phyloP scores from a whole-genome alignment of 2,113 vertebrate genomes.

The Caranx ignobilis region DNA sequence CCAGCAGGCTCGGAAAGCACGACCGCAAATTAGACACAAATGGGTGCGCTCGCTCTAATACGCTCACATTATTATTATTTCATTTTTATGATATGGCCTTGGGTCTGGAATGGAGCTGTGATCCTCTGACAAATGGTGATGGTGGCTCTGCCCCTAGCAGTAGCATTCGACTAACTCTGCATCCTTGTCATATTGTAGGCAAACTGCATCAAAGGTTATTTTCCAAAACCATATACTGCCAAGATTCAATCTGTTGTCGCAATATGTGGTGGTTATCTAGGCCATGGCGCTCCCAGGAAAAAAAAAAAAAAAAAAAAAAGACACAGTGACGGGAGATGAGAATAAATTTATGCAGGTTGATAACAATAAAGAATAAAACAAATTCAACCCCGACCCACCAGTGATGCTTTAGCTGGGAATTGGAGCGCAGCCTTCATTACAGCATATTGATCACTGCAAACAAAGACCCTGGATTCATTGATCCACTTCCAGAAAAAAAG shows the following conservation, averaged over 20 bases:
- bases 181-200: conserved; percentile 42
- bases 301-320: conserved; percentile 34
- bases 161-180: conserved; percentile 1
- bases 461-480: conserved; percentile 87
- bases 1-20: conserved; percentile 53
- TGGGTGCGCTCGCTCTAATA: conserved; percentile 55
- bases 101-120: conserved; percentile 23
- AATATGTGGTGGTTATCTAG: conserved; percentile 76
- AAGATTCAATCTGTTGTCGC: conserved; percentile 74
- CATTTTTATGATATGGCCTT: conserved; percentile 42
- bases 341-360: conserved; percentile 77
- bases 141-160: conserved; percentile 3
- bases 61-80: conserved; percentile 58
- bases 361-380: conserved; percentile 80
- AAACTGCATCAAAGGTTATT: conserved; percentile 61
- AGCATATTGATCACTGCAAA: conserved; percentile 87
- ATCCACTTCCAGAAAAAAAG: conserved; percentile 77
- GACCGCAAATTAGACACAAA: conserved; percentile 63
- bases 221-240: conserved; percentile 61
- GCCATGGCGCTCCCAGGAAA: conserved; percentile 60
- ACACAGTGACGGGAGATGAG: conserved; percentile 58
- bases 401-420: conserved; percentile 79
- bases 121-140: conserved; percentile 41
- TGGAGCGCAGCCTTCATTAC: conserved; percentile 87
- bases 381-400: conserved; percentile 68